Evolutionary conservation across 2,797 vertebrate species (phyloP), one percentile per base, ranked within the genome.

Genomic region (Catamblyrhynchus diadema): DNA sequence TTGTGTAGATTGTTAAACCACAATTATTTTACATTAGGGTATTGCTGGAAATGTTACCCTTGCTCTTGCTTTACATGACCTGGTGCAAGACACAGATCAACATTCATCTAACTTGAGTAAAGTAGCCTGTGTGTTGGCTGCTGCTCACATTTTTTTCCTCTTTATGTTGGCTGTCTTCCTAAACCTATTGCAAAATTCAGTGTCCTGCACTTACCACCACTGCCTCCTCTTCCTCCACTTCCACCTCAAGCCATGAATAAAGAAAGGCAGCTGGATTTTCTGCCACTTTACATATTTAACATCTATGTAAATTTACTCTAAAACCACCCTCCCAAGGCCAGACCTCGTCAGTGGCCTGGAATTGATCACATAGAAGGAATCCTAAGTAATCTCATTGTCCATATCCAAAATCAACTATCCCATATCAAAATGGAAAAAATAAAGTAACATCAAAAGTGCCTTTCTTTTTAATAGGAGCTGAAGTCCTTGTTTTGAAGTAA

Each of bases 91-190:
- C 85, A 96, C 25, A 93, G 74, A 23, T 39, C 77, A 90, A 82
- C 91, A 88, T 94, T 95, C 88, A 91, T 86, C 72, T 87, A 42
- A 56, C 39, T 81, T 84, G 72, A 77, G 66, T 69, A 59, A 82
- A 80, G 96, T 95, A 94, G 97, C 95, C 96, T 94, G 95, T 97
- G 97, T 98, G 95, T 97, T 65, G 87, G 82, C 64, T 97, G 96
- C 97, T 97, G 97, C 97, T 97, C 94, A 94, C 97, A 97, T 98
- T 98, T 87, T 91, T 97, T 85, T 72, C 75, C 71, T 75, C 97
- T 96, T 95, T 91, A 86, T 77, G 88, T 97, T 98, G 98, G 98
- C 98, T 88, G 53, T 96, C 98, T 98, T 98, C 98, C 98, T 94
- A 91, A 95, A 93, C 30, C 78, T 96, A 97, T 98, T 98, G 98